These are phyloP conservation scores for Gymnocypris eckloni DNA, from an alignment of 2,797 vertebrate species.

Conservation along the genomic window DNA sequence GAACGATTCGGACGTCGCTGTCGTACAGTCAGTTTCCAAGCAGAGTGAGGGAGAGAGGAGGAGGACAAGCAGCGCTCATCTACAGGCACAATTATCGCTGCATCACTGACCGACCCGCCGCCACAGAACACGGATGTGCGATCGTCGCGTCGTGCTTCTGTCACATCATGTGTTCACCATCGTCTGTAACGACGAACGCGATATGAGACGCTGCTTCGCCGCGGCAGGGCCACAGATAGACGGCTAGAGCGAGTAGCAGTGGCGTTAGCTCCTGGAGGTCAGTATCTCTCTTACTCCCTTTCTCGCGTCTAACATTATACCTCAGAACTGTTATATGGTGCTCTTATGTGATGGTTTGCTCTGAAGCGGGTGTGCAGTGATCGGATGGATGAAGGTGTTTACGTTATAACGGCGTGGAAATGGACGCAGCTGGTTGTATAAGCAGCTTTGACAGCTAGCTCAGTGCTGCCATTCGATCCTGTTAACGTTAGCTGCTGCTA, in stretches of 20 bases:
- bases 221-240: slow-evolving; percentile 13
- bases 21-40: slow-evolving; percentile 35
- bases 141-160: not conserved
- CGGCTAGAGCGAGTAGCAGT: slow-evolving; percentile 22
- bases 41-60: slow-evolving; percentile 2
- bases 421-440: slow-evolving; percentile 38
- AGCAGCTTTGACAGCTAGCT: slow-evolving; percentile 52
- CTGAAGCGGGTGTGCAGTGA: not conserved
- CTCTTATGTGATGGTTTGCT: not conserved
- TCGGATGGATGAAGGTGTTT: not conserved
- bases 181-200: not conserved
- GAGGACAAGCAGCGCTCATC: slow-evolving; percentile 23
- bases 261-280: slow-evolving; percentile 52
- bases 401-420: not conserved
- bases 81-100: slow-evolving; percentile 1
- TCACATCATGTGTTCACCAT: slow-evolving; percentile 14
- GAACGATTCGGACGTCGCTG: not conserved
- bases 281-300: slow-evolving; percentile 34
- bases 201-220: slow-evolving; percentile 22
- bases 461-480: slow-evolving; percentile 34
- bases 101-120: slow-evolving; percentile 36
- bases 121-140: not conserved
- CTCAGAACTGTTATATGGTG: not conserved
- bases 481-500: slow-evolving; percentile 67
- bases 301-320: not conserved